Evolutionary conservation across 2,888 invertebrate species (phyloP), one percentile per base, ranked within the genome.

Genomic region (Amphiduros pacificus): DNA sequence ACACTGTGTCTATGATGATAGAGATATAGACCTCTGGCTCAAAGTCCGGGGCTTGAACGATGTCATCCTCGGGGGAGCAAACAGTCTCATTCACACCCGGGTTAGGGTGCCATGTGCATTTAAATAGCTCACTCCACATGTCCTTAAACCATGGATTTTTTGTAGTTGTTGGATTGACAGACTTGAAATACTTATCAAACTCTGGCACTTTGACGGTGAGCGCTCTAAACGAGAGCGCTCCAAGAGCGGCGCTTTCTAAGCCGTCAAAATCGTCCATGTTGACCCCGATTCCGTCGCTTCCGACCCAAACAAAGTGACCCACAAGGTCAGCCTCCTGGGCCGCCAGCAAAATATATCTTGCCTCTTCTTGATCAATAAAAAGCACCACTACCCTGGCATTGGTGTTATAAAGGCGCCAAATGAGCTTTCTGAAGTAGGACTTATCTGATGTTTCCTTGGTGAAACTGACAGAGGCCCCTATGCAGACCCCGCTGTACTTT

Each of bases 261-360:
- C 44, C 28, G 63, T 57, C n/a, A 26, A 69, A 58, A 48, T 70
- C 69, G 48, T 70, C 64, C n/a, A 66, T 55, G 55, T 70, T 70
- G n/a, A 64, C 41, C 2, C 64, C 64, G 1, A 71, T 57, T 2
- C 74, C 73, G 58, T 79, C 79, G 41, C 75, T 77, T 28, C 76
- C 77, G 14, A 77, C 63, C 75, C 77, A 79, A 2, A 74, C 66
- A 60, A 78, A 79, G 24, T 74, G 68, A n/a, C 71, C 68, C 2
- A 55, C n/a, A 4, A 44, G n/a, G n/a, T 22, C 44, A 44, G 44
- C 44, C 5, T 62, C 44, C 54, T 66, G 60, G 29, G 74, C 68
- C 14, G 73, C 71, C 4, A 62, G 40, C 54, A 74, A 67, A 3
- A 78, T 40, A 1, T 60, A 60, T 9, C 57, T 51, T 14, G 71